Percentiles rank a stretch among this genome's conserved stretches.
phyloP scores from a whole-genome alignment of 2,888 invertebrate genomes.

The Agrochola lota region DNA sequence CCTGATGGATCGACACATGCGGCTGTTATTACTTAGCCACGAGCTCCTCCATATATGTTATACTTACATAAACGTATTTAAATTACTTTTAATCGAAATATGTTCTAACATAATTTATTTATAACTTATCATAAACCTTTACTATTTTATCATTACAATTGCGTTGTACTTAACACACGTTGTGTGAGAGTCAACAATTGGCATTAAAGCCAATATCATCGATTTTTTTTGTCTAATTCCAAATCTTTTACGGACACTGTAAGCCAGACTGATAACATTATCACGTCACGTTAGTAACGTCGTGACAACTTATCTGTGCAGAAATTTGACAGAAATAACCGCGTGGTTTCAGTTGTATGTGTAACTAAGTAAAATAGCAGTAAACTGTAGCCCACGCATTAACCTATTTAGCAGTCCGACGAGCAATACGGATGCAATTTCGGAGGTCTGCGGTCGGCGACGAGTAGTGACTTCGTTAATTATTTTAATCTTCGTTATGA shows the following conservation, averaged over 20 bases:
- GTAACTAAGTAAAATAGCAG: conserved; percentile 36
- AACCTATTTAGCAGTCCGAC: conserved; percentile 57
- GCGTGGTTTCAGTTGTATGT: conserved; percentile 21
- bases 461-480: conserved; percentile 24
- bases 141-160: conserved; percentile 23
- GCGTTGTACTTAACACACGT: conserved; percentile 28
- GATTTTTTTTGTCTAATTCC: conserved; percentile 45
- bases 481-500: conserved; percentile 32
- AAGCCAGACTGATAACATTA: conserved; percentile 48
- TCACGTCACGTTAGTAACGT: conserved; percentile 45
- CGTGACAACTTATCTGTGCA: conserved; percentile 47
- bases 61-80: background rate
- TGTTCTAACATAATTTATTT: conserved; percentile 26
- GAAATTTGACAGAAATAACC: conserved; percentile 32
- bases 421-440: conserved; percentile 57
- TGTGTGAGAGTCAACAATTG: conserved; percentile 38
- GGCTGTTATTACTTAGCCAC: too few relatives aligned
- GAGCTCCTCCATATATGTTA: too few relatives aligned
- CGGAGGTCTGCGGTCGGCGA: conserved; percentile 54
- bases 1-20: too few relatives aligned
- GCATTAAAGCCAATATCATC: conserved; percentile 14
- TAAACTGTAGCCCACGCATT: conserved; percentile 49
- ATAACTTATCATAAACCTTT: conserved; percentile 1
- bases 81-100: background rate
- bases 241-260: conserved; percentile 51